Evolutionary conservation across 2,797 vertebrate genomes (phyloP).

Genomic region (Acrocephalus scirpaceus): DNA sequence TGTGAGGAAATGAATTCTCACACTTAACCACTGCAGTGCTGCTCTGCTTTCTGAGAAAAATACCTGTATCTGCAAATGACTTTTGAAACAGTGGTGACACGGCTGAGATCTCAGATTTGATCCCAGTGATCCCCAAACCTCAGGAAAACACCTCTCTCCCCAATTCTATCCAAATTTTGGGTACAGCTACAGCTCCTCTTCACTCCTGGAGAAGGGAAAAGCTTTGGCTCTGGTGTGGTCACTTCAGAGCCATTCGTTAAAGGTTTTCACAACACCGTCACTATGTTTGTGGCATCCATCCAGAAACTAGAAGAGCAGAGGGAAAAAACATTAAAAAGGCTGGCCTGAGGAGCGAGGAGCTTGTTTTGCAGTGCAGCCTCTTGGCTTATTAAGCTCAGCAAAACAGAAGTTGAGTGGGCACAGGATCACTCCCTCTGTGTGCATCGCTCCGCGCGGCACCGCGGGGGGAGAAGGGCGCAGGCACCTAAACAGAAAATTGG

Average conservation of each 20-base stretch:
- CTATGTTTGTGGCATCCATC: background rate
- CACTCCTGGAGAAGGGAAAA: background rate
- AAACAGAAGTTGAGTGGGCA: slow-evolving; percentile 54
- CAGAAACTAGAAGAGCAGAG: background rate
- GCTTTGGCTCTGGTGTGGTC: background rate
- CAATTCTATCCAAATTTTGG: background rate
- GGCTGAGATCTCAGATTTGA: background rate
- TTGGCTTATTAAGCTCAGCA: slow-evolving; percentile 8
- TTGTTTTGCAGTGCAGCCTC: background rate
- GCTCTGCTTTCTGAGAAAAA: background rate
- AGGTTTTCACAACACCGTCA: background rate
- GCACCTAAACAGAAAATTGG: background rate
- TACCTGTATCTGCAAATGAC: background rate
- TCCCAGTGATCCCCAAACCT: background rate
- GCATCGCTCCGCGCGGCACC: background rate
- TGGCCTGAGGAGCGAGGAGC: background rate
- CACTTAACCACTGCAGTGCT: background rate
- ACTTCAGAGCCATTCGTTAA: background rate
- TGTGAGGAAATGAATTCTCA: background rate
- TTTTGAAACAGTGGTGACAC: background rate
- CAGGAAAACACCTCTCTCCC: background rate
- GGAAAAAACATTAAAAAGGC: background rate
- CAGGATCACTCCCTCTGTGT: background rate
- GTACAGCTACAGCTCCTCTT: background rate
- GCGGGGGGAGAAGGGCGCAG: background rate